phyloP scores from a whole-genome alignment of 2,888 invertebrate species.

The Phortica okadai region DNA sequence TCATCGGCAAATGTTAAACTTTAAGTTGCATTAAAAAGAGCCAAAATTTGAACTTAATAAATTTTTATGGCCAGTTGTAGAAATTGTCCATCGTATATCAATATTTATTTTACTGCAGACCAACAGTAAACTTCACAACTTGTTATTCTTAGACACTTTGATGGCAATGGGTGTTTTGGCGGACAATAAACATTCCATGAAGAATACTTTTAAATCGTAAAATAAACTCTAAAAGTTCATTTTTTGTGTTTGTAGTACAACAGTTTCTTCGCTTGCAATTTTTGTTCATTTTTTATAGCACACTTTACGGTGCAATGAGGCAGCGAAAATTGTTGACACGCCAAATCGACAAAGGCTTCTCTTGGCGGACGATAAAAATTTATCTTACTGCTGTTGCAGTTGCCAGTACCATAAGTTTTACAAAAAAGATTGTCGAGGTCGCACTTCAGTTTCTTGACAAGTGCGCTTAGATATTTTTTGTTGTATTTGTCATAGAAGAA shows the following conservation, averaged over 20 bases:
- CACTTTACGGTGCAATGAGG: background rate
- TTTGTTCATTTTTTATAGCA: background rate
- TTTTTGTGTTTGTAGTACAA: background rate
- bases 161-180: conserved; percentile 24
- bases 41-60: too few relatives aligned
- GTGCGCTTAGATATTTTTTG: too few relatives aligned
- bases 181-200: conserved; percentile 40
- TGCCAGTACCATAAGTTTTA: conserved; percentile 45
- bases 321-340: conserved; percentile 43
- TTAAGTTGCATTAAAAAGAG: too few relatives aligned
- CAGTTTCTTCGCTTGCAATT: conserved; percentile 6
- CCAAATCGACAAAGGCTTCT: conserved; percentile 45
- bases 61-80: conserved; percentile 22
- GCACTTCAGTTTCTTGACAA: too few relatives aligned
- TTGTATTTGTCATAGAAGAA: too few relatives aligned
- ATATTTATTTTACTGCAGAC: conserved; percentile 18
- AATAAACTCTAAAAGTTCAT: conserved; percentile 7
- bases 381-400: conserved; percentile 28
- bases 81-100: conserved; percentile 48
- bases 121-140: conserved; percentile 4
- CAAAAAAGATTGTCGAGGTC: too few relatives aligned
- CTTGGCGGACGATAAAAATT: conserved; percentile 17
- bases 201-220: conserved; percentile 9
- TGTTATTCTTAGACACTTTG: conserved; percentile 24
- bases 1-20: background rate